Conservation (phyloP, 2,797 vertebrate genomes). For the Phataginus tricuspis region DNA sequence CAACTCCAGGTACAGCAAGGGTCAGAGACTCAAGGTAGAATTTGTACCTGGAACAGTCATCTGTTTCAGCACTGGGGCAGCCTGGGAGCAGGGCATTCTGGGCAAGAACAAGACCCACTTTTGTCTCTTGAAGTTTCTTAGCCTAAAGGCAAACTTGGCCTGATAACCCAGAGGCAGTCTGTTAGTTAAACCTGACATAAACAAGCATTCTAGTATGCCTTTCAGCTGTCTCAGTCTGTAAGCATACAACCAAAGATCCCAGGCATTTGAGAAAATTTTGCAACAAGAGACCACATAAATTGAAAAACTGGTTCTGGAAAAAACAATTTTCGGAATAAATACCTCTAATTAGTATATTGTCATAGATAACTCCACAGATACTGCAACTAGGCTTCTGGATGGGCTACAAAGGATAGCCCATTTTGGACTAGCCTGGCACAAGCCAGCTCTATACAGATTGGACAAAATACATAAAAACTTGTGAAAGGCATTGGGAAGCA, state of each 20-base stretch:
- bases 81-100: not conserved
- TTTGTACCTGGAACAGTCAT: no score
- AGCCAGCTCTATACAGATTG: not conserved
- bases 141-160: not conserved
- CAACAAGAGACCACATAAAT: not conserved
- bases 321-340: not conserved
- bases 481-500: not conserved
- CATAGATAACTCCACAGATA: not conserved
- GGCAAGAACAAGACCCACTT: not conserved
- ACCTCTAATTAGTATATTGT: not conserved
- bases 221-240: not conserved
- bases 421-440: not conserved
- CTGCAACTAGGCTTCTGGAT: not conserved
- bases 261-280: not conserved
- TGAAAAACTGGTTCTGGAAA: not conserved
- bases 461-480: not conserved
- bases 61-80: no score
- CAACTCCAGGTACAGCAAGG: not conserved
- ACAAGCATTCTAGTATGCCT: not conserved
- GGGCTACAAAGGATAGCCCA: not conserved
- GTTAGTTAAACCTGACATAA: not conserved
- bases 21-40: not conserved
- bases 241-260: not conserved
- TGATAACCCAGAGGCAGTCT: not conserved
- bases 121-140: not conserved